phyloP scores from a whole-genome alignment of 2,797 vertebrate species.

The Squalus acanthias region DNA sequence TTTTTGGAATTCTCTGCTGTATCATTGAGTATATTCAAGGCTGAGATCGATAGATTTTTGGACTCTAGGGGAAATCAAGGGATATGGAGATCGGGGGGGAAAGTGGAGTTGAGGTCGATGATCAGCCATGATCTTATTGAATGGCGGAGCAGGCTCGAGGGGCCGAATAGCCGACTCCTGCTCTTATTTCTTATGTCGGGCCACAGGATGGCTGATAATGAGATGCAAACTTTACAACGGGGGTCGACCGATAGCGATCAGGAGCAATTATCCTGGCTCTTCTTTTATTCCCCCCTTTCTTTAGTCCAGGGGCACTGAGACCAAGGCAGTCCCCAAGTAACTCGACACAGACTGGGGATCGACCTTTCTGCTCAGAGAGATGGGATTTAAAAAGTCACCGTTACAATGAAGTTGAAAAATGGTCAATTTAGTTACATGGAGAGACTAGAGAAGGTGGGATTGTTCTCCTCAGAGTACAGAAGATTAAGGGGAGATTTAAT shows the following conservation, averaged over 20 bases:
- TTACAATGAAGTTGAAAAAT: not conserved
- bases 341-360: not conserved
- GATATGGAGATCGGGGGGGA: too few species aligned
- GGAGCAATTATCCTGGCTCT: not conserved
- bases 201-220: not conserved
- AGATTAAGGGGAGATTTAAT: not conserved
- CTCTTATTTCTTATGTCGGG: not conserved
- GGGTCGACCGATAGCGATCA: not conserved
- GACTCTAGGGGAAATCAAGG: too few species aligned
- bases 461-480: not conserved
- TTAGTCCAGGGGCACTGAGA: not conserved
- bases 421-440: not conserved
- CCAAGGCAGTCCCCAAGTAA: too few species aligned
- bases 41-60: too few species aligned
- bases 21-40: too few species aligned
- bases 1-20: too few species aligned
- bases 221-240: not conserved
- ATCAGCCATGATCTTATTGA: too few species aligned
- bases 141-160: too few species aligned
- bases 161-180: too few species aligned
- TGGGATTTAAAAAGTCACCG: not conserved
- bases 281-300: not conserved
- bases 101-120: too few species aligned
- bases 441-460: not conserved
- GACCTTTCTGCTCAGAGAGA: not conserved